phyloP scores from a whole-genome alignment of 2,797 vertebrate genomes.

The Selene dorsalis region DNA sequence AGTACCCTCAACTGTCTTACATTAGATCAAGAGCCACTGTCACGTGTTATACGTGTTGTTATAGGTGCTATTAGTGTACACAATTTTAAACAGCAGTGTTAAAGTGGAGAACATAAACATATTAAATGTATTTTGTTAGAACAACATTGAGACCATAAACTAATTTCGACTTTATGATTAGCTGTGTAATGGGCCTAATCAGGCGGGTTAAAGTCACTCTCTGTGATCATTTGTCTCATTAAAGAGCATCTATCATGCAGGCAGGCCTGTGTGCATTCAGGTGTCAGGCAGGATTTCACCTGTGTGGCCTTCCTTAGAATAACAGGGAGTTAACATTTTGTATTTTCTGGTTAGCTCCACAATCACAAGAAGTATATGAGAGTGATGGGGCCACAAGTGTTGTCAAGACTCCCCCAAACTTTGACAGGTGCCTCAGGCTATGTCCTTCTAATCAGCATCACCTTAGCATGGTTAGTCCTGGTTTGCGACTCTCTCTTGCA shows the following conservation, averaged over 20 bases:
- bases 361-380: constrained; percentile 9
- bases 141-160: constrained; percentile 22
- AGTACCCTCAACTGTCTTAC: neutral
- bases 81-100: neutral
- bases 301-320: neutral
- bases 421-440: constrained; percentile 51
- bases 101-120: neutral
- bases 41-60: neutral
- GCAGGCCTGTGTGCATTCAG: constrained; percentile 17
- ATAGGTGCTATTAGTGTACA: neutral
- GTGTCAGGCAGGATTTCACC: constrained; percentile 6
- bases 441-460: constrained; percentile 59
- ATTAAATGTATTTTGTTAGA: constrained; percentile 7
- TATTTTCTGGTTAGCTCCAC: constrained; percentile 3
- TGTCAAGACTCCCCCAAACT: constrained; percentile 34
- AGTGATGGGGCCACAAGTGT: constrained; percentile 19
- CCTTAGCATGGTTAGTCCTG: constrained; percentile 38
- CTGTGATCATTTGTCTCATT: constrained; percentile 50
- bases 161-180: constrained; percentile 30
- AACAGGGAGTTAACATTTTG: neutral
- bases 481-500: constrained; percentile 34
- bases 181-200: constrained; percentile 35
- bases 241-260: constrained; percentile 33
- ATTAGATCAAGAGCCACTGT: neutral
- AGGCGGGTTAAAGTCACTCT: constrained; percentile 35